These are phyloP conservation scores for Odontocolon sp. DNA, from an alignment of 2,888 invertebrate species.

Conservation along the genomic window DNA sequence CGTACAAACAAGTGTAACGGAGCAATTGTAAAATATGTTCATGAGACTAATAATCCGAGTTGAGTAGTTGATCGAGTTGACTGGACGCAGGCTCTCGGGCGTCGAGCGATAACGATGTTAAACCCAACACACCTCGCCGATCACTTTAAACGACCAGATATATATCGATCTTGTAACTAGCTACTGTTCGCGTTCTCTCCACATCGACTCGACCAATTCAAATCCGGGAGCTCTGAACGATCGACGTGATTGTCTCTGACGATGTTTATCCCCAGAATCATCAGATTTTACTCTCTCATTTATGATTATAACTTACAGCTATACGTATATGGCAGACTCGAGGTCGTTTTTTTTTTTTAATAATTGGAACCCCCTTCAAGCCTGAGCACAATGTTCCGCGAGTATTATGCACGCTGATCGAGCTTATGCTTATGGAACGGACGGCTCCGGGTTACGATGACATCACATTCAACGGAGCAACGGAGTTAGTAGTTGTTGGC, in stretches of 20 bases:
- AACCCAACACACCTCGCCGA: not conserved
- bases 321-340: too few relatives aligned
- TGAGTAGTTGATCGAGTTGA: not conserved
- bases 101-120: conserved; percentile 18
- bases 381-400: too few relatives aligned
- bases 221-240: too few relatives aligned
- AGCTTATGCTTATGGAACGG: conserved; percentile 23
- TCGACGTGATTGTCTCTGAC: too few relatives aligned
- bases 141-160: not conserved
- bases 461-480: conserved; percentile 63
- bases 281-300: too few relatives aligned
- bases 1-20: not conserved
- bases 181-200: too few relatives aligned
- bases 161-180: too few relatives aligned
- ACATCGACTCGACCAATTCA: too few relatives aligned
- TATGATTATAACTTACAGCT: too few relatives aligned
- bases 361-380: too few relatives aligned
- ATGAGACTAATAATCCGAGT: conserved; percentile 9
- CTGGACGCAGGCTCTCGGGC: not conserved
- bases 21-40: conserved; percentile 44
- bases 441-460: conserved; percentile 69
- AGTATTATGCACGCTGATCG: conserved; percentile 9
- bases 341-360: too few relatives aligned
- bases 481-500: conserved; percentile 36
- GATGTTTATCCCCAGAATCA: too few relatives aligned